Conservation (phyloP, 2,113 vertebrate species). For the Reinhardtius hippoglossoides region DNA sequence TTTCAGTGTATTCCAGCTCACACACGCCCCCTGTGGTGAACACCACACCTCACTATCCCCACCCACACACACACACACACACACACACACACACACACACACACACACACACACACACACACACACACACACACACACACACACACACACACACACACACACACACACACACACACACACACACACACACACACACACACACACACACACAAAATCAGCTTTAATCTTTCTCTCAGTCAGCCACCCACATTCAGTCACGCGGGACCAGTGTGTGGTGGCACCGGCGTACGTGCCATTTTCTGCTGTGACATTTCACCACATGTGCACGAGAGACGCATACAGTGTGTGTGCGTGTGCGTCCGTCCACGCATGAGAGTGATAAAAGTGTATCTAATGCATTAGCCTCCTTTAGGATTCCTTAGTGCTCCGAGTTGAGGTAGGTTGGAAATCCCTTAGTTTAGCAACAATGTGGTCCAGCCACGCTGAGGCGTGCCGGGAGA, state of each 20-base stretch:
- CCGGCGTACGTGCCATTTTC: constrained; percentile 40
- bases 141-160: constrained; percentile 18
- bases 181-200: background rate
- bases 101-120: constrained; percentile 22
- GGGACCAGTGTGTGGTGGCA: constrained; percentile 34
- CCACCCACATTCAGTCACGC: constrained; percentile 59
- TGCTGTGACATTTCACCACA: constrained; percentile 31
- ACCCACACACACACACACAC: constrained; percentile 1
- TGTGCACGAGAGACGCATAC: background rate
- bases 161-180: constrained; percentile 20
- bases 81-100: constrained; percentile 20
- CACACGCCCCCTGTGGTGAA: constrained; percentile 37
- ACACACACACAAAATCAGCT: constrained; percentile 36
- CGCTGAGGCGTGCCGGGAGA: constrained; percentile 39
- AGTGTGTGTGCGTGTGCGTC: constrained; percentile 2
- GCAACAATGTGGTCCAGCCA: constrained; percentile 52
- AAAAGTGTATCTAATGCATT: constrained; percentile 52
- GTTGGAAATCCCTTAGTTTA: constrained; percentile 64
- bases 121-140: constrained; percentile 4
- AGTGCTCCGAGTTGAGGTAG: constrained; percentile 35
- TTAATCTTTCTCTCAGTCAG: constrained; percentile 53
- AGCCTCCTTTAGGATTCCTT: constrained; percentile 50
- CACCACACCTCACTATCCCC: constrained; percentile 27
- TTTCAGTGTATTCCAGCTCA: constrained; percentile 44
- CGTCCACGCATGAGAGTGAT: constrained; percentile 7